Base-by-base conservation (phyloP, 1,140 invertebrate genomes). In the Papilio xuthus region DNA sequence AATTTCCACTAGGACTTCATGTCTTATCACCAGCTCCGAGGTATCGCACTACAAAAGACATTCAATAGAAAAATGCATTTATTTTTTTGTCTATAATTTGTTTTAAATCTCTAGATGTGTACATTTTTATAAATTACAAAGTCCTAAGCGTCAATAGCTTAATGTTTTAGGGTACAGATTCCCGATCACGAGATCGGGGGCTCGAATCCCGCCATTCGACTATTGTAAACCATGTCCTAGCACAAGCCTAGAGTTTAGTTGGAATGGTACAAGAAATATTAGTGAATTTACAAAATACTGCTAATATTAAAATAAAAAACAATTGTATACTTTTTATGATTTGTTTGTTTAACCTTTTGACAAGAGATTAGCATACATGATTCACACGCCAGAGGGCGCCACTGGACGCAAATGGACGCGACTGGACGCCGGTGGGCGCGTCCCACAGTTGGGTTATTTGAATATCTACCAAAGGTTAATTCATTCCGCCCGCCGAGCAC, bases 381-480 rank as follows among this genome's bases (percentile, higher is more conserved):
- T 67, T 67, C 26, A 67, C 26, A 32, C 60, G 15, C 4, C 13
- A 28, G 60, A 28, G 60, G 26, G 26, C 60, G 4, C 60, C 60
- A 53, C 18, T 53, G 50, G 50, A 53, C 44, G 44, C 44, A 53
- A 53, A 53, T 53, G 50, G 50, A 67, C 60, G 60, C 23, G 13
- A 67, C 23, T 26, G 60, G 13, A 67, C 60, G 4, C 60, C 60
- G 8, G 23, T 67, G 26, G 60, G 26, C 26, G 60, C 60, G 60
- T 13, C 20, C 20, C 23, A 3, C 4, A 37, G 32, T 6, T 37
- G 26, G 26, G 60, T 28, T 28, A 67, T 67, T 67, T 67, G 26
- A 67, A 67, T 67, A 28, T 32, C 26, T 67, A 67, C 32, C 23
- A 67, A 67, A 67, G 60, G 60, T 67, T 67, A 67, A 67, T 67